Conservation (phyloP, 1,140 invertebrate genomes). For the Pteromalus puparum region DNA sequence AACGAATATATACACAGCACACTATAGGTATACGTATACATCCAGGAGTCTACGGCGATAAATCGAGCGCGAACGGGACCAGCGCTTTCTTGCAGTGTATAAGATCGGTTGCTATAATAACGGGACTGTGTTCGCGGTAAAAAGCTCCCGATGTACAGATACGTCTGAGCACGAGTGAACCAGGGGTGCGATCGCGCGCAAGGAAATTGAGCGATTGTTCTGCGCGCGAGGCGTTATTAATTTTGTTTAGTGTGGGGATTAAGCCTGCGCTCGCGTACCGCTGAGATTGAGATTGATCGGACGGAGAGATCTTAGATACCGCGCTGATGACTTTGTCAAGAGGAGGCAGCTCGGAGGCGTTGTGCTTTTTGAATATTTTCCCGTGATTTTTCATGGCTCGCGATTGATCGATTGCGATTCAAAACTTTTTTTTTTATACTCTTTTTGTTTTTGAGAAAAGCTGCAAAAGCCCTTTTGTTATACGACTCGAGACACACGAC, state of each 20-base stretch:
- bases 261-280: not conserved
- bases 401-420: too few relatives aligned
- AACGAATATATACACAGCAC: not conserved
- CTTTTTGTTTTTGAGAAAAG: too few relatives aligned
- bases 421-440: too few relatives aligned
- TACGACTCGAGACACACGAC: too few relatives aligned
- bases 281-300: not conserved
- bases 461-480: too few relatives aligned
- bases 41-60: not conserved
- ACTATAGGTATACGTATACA: not conserved
- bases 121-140: not conserved
- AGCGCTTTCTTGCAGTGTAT: not conserved
- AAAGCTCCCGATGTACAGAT: not conserved
- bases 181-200: not conserved
- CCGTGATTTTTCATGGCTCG: not conserved
- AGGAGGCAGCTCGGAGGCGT: not conserved
- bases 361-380: not conserved
- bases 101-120: not conserved
- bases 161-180: not conserved
- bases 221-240: not conserved
- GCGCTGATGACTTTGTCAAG: not conserved
- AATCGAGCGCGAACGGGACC: slow-evolving; percentile 39
- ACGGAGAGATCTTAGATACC: not conserved
- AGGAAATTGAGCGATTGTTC: too few relatives aligned
- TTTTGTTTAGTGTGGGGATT: not conserved